phyloP scores from a whole-genome alignment of 2,113 vertebrate species.

The Syngnathoides biaculeatus region DNA sequence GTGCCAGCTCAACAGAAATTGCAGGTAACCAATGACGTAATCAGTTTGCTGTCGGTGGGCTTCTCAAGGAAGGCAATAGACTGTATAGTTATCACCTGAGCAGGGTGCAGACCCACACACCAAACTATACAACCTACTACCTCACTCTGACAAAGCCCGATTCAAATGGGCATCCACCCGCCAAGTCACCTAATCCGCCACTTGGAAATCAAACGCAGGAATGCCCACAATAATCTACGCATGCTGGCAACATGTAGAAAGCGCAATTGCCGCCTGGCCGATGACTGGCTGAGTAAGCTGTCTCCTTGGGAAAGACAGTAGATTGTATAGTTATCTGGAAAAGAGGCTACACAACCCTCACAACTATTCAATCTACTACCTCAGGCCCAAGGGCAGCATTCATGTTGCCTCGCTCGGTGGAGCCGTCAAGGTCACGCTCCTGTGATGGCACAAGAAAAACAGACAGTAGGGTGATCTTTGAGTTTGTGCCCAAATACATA shows the following conservation, averaged over 20 bases:
- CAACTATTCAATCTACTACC: slow-evolving; percentile 97
- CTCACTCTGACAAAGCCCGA: slow-evolving; percentile 78
- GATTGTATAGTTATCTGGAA: slow-evolving; percentile 92
- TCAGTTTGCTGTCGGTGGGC: slow-evolving; percentile 48
- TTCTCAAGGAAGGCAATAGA: slow-evolving; percentile 91
- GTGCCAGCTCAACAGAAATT: background rate
- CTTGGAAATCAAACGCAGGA: slow-evolving; percentile 1
- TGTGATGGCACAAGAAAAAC: slow-evolving; percentile 45
- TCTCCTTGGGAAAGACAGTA: slow-evolving; percentile 96
- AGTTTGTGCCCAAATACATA: background rate
- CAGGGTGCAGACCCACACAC: slow-evolving; percentile 84
- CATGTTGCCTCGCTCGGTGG: slow-evolving; percentile 25
- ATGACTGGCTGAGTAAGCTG: slow-evolving; percentile 68
- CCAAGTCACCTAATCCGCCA: background rate
- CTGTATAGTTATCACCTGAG: slow-evolving; percentile 95
- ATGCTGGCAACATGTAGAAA: slow-evolving; percentile 1
- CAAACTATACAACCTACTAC: slow-evolving; percentile 98
- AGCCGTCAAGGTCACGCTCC: slow-evolving; percentile 40
- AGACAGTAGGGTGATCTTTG: background rate
- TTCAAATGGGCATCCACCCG: slow-evolving; percentile 21
- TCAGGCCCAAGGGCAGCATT: slow-evolving; percentile 90
- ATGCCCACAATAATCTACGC: slow-evolving; percentile 8
- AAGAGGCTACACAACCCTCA: slow-evolving; percentile 79
- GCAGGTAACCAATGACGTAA: background rate
- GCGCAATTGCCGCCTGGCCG: slow-evolving; percentile 29